Evolutionary conservation across 2,113 vertebrate genomes (phyloP).

Genomic region (Psittacara wagleri): DNA sequence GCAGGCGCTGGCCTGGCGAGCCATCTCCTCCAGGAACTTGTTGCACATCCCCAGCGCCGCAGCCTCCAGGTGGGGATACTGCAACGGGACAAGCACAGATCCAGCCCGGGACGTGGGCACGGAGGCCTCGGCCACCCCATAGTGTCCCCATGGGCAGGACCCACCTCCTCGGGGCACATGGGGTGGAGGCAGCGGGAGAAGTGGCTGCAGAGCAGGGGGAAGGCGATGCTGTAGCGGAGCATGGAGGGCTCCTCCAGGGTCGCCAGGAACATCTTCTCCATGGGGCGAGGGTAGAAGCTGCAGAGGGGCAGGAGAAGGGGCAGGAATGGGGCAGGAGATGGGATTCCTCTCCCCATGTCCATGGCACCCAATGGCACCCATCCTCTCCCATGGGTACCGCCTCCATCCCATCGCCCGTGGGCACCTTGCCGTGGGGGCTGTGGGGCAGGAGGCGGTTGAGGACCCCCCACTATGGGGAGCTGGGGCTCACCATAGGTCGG

Average conservation of each 20-base stretch:
- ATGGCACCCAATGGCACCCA: background rate
- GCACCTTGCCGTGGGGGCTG: rapidly evolving
- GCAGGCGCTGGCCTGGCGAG: slow-evolving; percentile 78
- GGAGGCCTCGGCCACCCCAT: no score
- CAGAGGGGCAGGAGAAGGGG: no score
- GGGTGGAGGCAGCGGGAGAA: slow-evolving; percentile 80
- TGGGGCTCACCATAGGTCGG: slow-evolving; percentile 79
- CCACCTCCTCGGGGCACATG: slow-evolving; percentile 93
- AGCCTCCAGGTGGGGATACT: slow-evolving; percentile 80
- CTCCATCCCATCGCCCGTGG: rapidly evolving
- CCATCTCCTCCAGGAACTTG: slow-evolving; percentile 88
- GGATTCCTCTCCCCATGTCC: background rate
- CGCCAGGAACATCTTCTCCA: slow-evolving; percentile 87
- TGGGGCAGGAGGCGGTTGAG: rapidly evolving
- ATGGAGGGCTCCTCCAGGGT: slow-evolving; percentile 80
- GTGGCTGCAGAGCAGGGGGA: slow-evolving; percentile 83
- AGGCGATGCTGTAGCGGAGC: slow-evolving; percentile 84
- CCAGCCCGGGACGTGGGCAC: background rate
- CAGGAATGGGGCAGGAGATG: background rate
- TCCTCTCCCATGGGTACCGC: background rate
- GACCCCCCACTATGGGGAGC: background rate
- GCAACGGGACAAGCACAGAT: background rate
- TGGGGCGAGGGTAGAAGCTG: slow-evolving; percentile 82
- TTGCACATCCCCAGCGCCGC: slow-evolving; percentile 80
- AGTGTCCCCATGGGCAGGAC: background rate